Percentiles rank a stretch among this genome's conserved stretches.
Evolutionary conservation across 2,113 vertebrate genomes (phyloP).

Genomic region (Oreotrochilus melanogaster): DNA sequence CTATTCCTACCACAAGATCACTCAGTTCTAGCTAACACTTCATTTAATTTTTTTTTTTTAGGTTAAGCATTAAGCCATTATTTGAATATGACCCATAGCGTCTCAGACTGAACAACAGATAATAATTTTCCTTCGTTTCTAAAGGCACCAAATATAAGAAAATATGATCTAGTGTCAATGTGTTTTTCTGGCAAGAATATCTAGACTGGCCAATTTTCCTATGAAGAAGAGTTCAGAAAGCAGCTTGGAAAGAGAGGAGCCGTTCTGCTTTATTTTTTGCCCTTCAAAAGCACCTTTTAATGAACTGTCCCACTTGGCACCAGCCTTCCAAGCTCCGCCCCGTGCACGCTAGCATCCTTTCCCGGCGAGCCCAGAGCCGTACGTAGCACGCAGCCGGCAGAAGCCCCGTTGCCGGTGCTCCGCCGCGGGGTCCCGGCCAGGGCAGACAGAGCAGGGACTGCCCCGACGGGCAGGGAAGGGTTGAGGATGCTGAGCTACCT

Average conservation of each 20-base stretch:
- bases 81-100: not conserved
- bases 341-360: not conserved
- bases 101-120: not conserved
- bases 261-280: not conserved
- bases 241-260: not conserved
- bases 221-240: not conserved
- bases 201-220: not conserved
- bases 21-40: not conserved
- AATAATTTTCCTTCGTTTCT: fast-evolving
- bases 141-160: not conserved
- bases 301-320: not conserved
- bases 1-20: not conserved
- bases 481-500: not conserved
- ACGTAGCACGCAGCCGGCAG: not conserved
- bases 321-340: not conserved
- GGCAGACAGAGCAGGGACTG: not conserved
- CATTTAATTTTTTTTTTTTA: not conserved
- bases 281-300: not conserved
- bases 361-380: too few species aligned
- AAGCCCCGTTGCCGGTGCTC: not conserved
- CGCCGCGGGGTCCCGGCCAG: not conserved
- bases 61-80: not conserved
- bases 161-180: not conserved
- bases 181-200: not conserved
- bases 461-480: not conserved